A percentile compares a stretch with the other conserved stretches of the same genome.
Conservation (phyloP, 2,888 invertebrate genomes). For the Camptogramma bilineatum region DNA sequence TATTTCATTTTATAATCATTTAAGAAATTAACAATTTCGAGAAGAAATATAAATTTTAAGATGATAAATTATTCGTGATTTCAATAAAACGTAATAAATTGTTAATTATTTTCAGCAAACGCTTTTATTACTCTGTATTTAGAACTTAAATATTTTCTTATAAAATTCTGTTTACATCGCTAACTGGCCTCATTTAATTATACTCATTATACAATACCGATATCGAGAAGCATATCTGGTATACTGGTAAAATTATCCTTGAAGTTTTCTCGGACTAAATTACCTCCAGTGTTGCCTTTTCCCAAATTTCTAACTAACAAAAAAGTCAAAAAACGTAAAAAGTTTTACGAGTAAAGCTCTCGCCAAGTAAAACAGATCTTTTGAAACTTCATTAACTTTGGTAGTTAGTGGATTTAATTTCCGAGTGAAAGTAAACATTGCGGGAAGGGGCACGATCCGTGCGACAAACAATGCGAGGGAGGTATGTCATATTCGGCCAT, state of each 20-base stretch:
- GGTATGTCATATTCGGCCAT: conserved; percentile 28
- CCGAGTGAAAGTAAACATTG: conserved; percentile 21
- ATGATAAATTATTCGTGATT: not conserved
- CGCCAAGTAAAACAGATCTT: conserved; percentile 45
- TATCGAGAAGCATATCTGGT: too few relatives aligned
- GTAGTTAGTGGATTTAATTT: conserved; percentile 15
- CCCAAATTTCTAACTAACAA: conserved; percentile 40
- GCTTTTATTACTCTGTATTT: conserved; percentile 2
- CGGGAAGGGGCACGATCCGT: conserved; percentile 3
- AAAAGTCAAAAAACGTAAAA: conserved; percentile 41
- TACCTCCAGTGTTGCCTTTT: conserved; percentile 26
- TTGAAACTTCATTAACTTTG: conserved; percentile 39
- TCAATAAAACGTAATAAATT: conserved; percentile 9
- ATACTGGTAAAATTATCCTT: not conserved
- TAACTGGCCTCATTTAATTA: not conserved
- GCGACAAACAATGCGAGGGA: conserved; percentile 21
- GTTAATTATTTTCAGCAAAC: conserved; percentile 4
- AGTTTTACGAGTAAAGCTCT: conserved; percentile 43
- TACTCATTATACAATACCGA: conserved; percentile 14
- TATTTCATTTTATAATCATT: not conserved
- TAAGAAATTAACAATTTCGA: not conserved
- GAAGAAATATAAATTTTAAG: not conserved
- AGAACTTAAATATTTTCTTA: not conserved
- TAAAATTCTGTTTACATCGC: not conserved
- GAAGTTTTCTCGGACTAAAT: not conserved